These are phyloP conservation scores for Anneissia japonica DNA, from an alignment of 35 echinoderm and acorn worm species.

Conservation along the genomic window DNA sequence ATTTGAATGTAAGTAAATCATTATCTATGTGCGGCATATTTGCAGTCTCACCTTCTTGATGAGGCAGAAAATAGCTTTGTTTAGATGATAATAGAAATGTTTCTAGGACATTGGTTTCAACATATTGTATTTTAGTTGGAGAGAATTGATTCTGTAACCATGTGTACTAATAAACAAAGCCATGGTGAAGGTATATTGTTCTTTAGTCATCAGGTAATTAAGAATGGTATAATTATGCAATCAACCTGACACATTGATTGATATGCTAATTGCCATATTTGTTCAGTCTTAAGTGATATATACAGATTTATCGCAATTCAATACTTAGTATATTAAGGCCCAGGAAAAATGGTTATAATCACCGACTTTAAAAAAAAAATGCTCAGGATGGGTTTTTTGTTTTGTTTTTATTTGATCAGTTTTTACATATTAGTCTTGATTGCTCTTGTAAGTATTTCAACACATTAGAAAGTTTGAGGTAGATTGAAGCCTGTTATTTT, in stretches of 20 bases:
- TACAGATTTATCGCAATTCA: background rate
- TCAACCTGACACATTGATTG: background rate
- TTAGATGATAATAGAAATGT: background rate
- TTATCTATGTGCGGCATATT: no score
- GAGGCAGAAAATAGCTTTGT: no score
- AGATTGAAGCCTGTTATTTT: no score
- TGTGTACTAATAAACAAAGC: background rate
- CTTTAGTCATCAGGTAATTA: background rate
- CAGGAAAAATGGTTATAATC: no score
- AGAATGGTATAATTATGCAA: background rate
- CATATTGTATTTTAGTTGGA: background rate
- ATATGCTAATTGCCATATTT: background rate
- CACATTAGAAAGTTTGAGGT: no score
- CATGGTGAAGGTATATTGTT: background rate
- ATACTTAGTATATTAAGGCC: background rate
- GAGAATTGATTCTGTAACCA: background rate
- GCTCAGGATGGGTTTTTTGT: no score
- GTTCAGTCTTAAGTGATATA: background rate
- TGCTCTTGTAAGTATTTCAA: no score
- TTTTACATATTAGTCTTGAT: no score
- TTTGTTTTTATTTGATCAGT: no score
- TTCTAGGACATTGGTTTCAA: background rate
- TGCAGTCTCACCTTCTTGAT: no score
- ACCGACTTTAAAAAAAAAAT: no score
- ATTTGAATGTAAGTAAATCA: no score